A percentile compares a stretch with the other conserved stretches of the same genome.
Conservation (phyloP, 92 coral and sea anemone species). For the Pocillopora grandis region DNA sequence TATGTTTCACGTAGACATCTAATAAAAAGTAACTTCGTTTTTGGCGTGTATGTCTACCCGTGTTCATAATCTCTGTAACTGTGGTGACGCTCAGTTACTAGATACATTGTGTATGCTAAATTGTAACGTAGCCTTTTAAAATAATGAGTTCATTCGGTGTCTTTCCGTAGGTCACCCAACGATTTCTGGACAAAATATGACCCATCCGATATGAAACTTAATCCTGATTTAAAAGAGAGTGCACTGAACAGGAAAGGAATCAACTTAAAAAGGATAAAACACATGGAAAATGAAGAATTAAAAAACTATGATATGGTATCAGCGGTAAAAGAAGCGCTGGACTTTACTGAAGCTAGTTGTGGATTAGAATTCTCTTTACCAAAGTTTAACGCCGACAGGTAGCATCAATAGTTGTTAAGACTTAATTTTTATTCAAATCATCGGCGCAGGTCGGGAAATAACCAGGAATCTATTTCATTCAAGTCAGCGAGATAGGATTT, state of each 20-base stretch:
- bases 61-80: neutral
- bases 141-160: neutral
- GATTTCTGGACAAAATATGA: conserved; percentile 66
- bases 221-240: conserved; percentile 53
- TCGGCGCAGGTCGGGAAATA: too few relatives aligned
- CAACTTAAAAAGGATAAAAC: conserved; percentile 43
- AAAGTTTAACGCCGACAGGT: neutral
- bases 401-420: neutral
- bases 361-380: conserved; percentile 44
- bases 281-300: conserved; percentile 41
- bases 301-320: conserved; percentile 42
- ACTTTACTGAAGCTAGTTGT: conserved; percentile 49
- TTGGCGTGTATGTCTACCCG: too few relatives aligned
- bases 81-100: neutral
- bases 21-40: too few relatives aligned
- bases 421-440: too few relatives aligned
- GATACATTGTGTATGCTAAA: neutral
- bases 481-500: too few relatives aligned
- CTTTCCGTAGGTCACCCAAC: conserved; percentile 59
- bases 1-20: too few relatives aligned
- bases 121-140: neutral
- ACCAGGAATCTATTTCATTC: too few relatives aligned
- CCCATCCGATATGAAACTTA: conserved; percentile 58
- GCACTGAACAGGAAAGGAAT: conserved; percentile 29
- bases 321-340: conserved; percentile 41